These are phyloP conservation scores for Trididemnum clinides DNA, from an alignment of 23 tunicate genomes.

Conservation along the genomic window DNA sequence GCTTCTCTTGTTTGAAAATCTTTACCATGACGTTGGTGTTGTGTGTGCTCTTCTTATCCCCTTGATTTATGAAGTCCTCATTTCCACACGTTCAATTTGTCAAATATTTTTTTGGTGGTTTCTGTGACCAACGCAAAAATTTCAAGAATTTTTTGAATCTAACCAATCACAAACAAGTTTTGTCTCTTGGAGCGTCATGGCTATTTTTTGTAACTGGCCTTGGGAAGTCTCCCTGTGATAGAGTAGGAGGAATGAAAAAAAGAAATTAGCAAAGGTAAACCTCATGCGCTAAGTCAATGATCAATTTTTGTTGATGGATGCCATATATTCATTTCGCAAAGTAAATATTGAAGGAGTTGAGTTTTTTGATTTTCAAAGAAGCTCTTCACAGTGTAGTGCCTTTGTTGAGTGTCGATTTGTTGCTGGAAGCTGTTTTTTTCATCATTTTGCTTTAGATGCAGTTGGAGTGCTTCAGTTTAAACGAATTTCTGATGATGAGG, in stretches of 20 bases:
- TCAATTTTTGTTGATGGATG: background rate
- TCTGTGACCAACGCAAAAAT: background rate
- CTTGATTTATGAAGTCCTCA: background rate
- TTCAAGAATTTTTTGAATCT: constrained; percentile 5
- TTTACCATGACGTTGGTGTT: background rate
- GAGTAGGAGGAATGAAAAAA: background rate
- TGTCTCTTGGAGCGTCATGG: background rate
- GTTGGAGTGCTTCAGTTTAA: constrained; percentile 15
- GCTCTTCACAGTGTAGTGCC: background rate
- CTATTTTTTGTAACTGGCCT: constrained; percentile 45
- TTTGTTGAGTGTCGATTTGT: constrained; percentile 2
- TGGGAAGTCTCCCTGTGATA: constrained; percentile 40
- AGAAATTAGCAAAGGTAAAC: background rate
- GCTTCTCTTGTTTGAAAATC: background rate
- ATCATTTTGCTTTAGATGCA: constrained; percentile 17
- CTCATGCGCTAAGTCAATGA: background rate
- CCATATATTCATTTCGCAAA: background rate
- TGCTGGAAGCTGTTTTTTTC: constrained; percentile 10
- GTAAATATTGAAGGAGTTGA: background rate
- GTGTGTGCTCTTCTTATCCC: background rate
- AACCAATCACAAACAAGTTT: background rate
- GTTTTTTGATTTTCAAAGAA: background rate
- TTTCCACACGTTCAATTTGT: background rate
- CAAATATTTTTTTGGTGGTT: background rate
- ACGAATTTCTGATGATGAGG: constrained; percentile 29